phyloP scores from a whole-genome alignment of 2,113 vertebrate genomes.

The Isurus oxyrinchus region DNA sequence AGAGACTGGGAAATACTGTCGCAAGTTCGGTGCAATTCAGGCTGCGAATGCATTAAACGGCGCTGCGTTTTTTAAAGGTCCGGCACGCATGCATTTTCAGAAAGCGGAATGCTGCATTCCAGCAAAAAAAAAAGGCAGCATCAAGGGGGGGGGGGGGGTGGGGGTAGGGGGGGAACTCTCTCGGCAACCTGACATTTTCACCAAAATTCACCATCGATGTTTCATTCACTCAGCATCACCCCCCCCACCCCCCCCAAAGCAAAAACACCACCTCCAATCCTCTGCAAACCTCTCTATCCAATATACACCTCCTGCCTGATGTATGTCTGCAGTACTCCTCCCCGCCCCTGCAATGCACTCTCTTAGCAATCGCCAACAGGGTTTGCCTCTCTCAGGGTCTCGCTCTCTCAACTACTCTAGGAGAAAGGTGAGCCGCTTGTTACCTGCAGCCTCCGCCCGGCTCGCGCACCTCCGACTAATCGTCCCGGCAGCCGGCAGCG shows the following conservation, averaged over 20 bases:
- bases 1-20: not conserved
- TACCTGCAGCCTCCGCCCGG: slow-evolving; percentile 37
- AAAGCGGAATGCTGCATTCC: not conserved
- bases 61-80: not conserved
- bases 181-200: no score
- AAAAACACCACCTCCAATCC: not conserved
- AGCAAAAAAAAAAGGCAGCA: not conserved
- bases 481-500: slow-evolving; percentile 50
- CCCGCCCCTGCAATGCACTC: not conserved
- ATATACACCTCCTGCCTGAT: not conserved
- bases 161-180: not conserved
- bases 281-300: not conserved
- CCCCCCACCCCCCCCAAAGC: not conserved
- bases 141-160: no score
- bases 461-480: slow-evolving; percentile 48
- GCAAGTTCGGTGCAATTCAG: not conserved
- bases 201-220: not conserved
- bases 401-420: no score
- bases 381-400: no score
- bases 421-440: not conserved
- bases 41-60: not conserved
- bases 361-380: no score
- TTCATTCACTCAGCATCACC: not conserved
- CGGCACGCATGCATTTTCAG: not conserved
- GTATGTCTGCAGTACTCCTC: not conserved